These are phyloP conservation scores for Enteromius mattozi DNA, from an alignment of 2,797 vertebrate species.

Conservation along the genomic window DNA sequence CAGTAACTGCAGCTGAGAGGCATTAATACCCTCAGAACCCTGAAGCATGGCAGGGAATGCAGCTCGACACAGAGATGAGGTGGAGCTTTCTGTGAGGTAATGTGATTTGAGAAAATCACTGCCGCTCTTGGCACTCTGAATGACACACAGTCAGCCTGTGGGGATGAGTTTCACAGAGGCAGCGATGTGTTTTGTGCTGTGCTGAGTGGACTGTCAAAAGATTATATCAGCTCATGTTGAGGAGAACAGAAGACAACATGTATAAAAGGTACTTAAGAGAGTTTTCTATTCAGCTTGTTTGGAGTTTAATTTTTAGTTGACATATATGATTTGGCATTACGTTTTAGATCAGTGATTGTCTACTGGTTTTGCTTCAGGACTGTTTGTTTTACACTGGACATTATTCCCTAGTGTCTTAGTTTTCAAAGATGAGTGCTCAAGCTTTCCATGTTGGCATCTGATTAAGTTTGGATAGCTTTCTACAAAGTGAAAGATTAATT, in stretches of 20 bases:
- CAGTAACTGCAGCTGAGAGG: slow-evolving; percentile 50
- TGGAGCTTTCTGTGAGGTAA: slow-evolving; percentile 63
- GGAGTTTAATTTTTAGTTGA: not conserved
- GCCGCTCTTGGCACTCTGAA: slow-evolving; percentile 46
- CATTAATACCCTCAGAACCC: slow-evolving; percentile 56
- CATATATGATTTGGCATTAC: not conserved
- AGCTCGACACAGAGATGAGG: slow-evolving; percentile 57
- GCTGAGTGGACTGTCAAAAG: slow-evolving; percentile 51
- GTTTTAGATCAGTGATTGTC: not conserved
- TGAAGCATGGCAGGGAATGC: slow-evolving; percentile 49
- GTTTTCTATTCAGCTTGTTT: slow-evolving; percentile 9
- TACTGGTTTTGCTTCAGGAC: not conserved
- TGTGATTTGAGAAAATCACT: slow-evolving; percentile 56
- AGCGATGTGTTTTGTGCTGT: slow-evolving; percentile 49
- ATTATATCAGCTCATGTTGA: slow-evolving; percentile 46
- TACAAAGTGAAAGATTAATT: not conserved
- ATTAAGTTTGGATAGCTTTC: not conserved
- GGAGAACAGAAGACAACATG: slow-evolving; percentile 40
- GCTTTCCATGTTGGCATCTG: not conserved
- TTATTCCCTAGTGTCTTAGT: not conserved
- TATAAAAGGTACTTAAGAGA: slow-evolving; percentile 41
- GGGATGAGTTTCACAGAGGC: slow-evolving; percentile 52
- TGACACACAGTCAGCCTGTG: slow-evolving; percentile 32
- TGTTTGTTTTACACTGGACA: not conserved
- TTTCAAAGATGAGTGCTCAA: not conserved